Conservation (phyloP, 2,797 vertebrate genomes). For the Sciaenops ocellatus region DNA sequence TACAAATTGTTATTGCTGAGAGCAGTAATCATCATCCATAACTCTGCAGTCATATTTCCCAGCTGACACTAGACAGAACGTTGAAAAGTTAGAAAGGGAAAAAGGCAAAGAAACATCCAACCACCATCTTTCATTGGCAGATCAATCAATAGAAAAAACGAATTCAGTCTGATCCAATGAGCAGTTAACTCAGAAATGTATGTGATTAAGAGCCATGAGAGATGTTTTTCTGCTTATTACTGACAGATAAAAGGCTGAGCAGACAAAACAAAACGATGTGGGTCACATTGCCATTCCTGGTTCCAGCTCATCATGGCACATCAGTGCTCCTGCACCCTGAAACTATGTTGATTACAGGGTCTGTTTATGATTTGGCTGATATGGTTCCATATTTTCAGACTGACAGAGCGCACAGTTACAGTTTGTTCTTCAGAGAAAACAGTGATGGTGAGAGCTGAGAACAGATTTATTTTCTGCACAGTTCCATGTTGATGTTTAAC, state of each 20-base stretch:
- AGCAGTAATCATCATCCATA: not conserved
- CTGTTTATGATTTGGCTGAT: conserved; percentile 57
- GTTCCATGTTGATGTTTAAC: conserved; percentile 23
- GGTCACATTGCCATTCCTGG: conserved; percentile 15
- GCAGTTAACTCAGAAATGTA: not conserved
- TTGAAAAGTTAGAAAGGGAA: not conserved
- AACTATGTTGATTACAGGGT: conserved; percentile 57
- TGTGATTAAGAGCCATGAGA: conserved; percentile 8
- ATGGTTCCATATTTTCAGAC: conserved; percentile 38
- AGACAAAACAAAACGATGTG: conserved; percentile 31
- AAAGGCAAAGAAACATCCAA: not conserved
- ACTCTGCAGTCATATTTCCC: not conserved
- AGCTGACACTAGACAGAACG: conserved; percentile 8
- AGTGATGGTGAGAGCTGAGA: not conserved
- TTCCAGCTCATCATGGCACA: conserved; percentile 31
- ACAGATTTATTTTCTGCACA: conserved; percentile 9
- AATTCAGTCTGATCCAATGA: not conserved
- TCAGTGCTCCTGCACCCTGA: conserved; percentile 28
- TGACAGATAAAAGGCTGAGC: conserved; percentile 31
- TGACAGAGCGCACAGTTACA: conserved; percentile 10
- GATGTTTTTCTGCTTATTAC: conserved; percentile 34
- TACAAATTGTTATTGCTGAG: not conserved
- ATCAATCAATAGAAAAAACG: conserved; percentile 11
- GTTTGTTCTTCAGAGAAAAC: not conserved
- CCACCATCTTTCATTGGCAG: not conserved